phyloP scores from a whole-genome alignment of 2,113 vertebrate genomes.

The Pandion haliaetus region DNA sequence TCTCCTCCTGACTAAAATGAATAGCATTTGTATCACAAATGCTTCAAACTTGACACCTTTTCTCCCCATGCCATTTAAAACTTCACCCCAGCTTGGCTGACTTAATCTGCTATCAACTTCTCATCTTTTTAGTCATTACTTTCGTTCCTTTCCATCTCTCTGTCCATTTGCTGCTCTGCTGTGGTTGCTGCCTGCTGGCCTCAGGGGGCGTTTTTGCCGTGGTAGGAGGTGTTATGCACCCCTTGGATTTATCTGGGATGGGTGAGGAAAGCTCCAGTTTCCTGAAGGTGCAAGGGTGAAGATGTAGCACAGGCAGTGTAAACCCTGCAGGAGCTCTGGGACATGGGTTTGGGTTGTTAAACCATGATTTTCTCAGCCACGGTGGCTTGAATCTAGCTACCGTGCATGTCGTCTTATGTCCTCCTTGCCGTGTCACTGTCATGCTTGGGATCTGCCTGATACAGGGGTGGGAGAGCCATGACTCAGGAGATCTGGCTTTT shows the following conservation, averaged over 20 bases:
- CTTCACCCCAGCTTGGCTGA: slow-evolving; percentile 15
- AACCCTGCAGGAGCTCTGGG: neutral
- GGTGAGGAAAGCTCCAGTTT: neutral
- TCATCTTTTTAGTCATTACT: neutral
- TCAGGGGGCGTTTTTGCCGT: neutral
- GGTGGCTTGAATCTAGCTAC: neutral
- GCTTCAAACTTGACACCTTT: slow-evolving; percentile 66
- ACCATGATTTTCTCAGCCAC: neutral
- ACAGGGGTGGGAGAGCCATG: neutral
- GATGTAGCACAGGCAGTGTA: neutral
- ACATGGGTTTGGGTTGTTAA: neutral
- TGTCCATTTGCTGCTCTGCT: neutral
- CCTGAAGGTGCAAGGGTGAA: neutral
- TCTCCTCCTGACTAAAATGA: slow-evolving; percentile 58
- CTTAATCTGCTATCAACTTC: slow-evolving; percentile 51
- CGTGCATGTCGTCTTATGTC: fast-evolving
- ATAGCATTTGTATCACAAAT: slow-evolving; percentile 60
- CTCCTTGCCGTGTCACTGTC: fast-evolving
- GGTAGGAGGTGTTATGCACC: neutral
- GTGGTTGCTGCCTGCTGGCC: neutral
- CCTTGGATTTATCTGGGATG: neutral
- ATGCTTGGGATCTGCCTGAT: neutral
- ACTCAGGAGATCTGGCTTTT: neutral
- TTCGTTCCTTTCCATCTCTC: neutral
- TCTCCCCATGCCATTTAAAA: slow-evolving; percentile 58